Evolutionary conservation across 2,797 vertebrate species (phyloP).

Genomic region (Cyprinodon diabolis): DNA sequence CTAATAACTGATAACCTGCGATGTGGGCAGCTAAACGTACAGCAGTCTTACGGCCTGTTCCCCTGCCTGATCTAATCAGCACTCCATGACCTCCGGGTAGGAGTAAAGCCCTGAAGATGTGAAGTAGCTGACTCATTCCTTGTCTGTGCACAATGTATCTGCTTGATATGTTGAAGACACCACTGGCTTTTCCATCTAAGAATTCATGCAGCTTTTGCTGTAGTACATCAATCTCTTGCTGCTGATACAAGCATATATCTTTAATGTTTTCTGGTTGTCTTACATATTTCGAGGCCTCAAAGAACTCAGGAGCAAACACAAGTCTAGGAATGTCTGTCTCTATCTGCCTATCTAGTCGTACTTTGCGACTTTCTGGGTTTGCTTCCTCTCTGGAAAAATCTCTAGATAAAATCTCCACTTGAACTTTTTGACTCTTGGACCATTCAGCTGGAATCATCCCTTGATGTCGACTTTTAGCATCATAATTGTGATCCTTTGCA

Average conservation of each 20-base stretch:
- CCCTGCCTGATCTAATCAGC: constrained; percentile 70
- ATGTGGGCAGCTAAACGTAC: constrained; percentile 78
- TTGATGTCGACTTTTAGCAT: constrained; percentile 12
- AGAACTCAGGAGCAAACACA: constrained; percentile 75
- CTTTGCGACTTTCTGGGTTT: neutral
- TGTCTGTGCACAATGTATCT: constrained; percentile 66
- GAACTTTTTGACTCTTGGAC: constrained; percentile 13
- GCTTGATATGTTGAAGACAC: constrained; percentile 14
- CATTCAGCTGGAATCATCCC: constrained; percentile 12
- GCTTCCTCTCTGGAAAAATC: neutral
- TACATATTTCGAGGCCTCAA: constrained; percentile 2
- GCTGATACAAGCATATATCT: constrained; percentile 61
- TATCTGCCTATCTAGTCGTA: constrained; percentile 44
- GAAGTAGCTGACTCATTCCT: constrained; percentile 77
- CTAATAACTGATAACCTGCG: constrained; percentile 71
- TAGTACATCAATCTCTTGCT: constrained; percentile 64
- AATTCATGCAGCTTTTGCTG: constrained; percentile 65
- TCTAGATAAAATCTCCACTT: constrained; percentile 27
- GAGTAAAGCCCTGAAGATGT: constrained; percentile 78
- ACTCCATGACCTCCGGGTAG: constrained; percentile 82
- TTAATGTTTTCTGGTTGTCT: constrained; percentile 38
- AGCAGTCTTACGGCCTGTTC: constrained; percentile 82
- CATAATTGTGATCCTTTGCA: neutral
- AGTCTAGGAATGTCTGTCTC: constrained; percentile 44
- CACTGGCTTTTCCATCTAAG: constrained; percentile 36